Percentiles rank a stretch among this genome's conserved stretches.
These are phyloP conservation scores for Taeniopygia guttata DNA, from an alignment of 2,797 vertebrate species.

Conservation along the genomic window DNA sequence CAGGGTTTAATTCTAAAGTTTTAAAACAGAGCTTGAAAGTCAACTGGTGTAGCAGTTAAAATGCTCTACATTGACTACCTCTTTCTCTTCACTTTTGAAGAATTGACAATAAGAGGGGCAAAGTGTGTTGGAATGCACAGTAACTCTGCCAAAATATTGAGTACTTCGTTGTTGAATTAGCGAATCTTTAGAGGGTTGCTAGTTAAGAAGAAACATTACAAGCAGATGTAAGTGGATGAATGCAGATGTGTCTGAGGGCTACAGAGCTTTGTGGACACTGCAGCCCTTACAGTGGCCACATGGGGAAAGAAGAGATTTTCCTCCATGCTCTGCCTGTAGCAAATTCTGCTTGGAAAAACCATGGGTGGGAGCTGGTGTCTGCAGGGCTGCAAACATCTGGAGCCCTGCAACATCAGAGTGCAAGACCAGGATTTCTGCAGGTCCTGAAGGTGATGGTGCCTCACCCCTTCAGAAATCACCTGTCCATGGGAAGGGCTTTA, in stretches of 20 bases:
- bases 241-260: background rate
- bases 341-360: background rate
- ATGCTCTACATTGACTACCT: background rate
- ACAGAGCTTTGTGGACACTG: background rate
- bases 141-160: background rate
- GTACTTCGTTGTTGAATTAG: background rate
- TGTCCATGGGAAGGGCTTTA: rapidly evolving
- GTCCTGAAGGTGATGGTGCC: background rate
- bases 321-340: background rate
- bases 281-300: rapidly evolving
- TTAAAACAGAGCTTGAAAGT: conserved; percentile 31
- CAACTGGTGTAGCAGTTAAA: background rate
- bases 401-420: background rate
- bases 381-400: background rate
- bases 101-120: background rate
- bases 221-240: background rate
- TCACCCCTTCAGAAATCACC: background rate
- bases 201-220: background rate
- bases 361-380: rapidly evolving
- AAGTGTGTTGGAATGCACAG: background rate
- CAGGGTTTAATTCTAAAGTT: conserved; percentile 7
- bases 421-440: background rate
- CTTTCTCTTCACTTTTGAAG: conserved; percentile 28
- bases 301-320: background rate
- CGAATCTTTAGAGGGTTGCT: background rate